Evolutionary conservation across 2,797 vertebrate genomes (phyloP).

Genomic region (Margarornis squamiger): DNA sequence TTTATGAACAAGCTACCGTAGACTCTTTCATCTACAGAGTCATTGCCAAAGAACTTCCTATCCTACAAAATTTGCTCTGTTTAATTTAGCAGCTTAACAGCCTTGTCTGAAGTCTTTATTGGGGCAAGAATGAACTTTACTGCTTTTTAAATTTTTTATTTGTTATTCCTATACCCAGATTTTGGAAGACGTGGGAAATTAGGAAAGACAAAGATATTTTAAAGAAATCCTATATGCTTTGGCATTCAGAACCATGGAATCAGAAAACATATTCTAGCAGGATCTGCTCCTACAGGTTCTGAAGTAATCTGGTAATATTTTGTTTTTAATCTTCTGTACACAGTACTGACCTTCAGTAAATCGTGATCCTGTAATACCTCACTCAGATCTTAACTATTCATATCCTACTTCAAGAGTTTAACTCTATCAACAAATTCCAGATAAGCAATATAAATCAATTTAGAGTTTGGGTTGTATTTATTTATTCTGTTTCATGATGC

Average conservation of each 20-base stretch:
- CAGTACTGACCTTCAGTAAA: background rate
- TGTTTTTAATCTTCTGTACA: background rate
- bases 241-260: background rate
- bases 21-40: background rate
- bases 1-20: background rate
- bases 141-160: background rate
- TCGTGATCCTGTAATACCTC: background rate
- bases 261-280: background rate
- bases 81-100: background rate
- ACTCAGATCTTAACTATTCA: background rate
- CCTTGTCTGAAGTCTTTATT: background rate
- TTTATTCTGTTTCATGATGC: background rate
- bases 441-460: background rate
- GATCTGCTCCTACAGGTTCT: background rate
- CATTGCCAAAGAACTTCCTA: background rate
- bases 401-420: background rate
- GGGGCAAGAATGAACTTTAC: background rate
- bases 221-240: background rate
- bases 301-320: background rate
- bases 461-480: background rate
- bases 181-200: background rate
- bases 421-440: background rate
- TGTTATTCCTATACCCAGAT: background rate
- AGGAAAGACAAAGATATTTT: background rate
- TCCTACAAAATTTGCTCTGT: background rate